A percentile compares a stretch with the other conserved stretches of the same genome.
Conservation (phyloP, 2,797 vertebrate genomes). For the Scolopax bukidnonensis region DNA sequence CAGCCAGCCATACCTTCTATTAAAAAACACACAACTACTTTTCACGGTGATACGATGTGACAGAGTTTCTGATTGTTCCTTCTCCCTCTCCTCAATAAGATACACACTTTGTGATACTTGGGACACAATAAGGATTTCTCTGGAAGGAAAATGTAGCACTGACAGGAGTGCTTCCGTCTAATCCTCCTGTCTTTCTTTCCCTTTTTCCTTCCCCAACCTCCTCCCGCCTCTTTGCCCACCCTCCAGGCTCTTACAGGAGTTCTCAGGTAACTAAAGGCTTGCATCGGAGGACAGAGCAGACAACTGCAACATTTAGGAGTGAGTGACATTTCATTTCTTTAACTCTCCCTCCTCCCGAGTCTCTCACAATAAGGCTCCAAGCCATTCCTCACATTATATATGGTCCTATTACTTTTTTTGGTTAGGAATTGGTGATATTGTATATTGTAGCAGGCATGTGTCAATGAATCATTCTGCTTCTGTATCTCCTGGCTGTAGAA, state of each 20-base stretch:
- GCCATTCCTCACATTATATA: neutral
- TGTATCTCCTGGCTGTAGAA: neutral
- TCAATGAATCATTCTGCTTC: neutral
- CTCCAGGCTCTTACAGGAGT: neutral
- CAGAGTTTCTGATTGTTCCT: conserved; percentile 49
- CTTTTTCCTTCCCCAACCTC: neutral
- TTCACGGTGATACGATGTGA: neutral
- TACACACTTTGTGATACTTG: neutral
- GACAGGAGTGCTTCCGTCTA: conserved; percentile 35
- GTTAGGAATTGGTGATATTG: neutral
- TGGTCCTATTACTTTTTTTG: neutral
- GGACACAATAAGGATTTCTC: conserved; percentile 41
- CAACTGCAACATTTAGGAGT: neutral
- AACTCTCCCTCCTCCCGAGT: conserved; percentile 51
- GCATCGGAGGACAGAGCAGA: conserved; percentile 26
- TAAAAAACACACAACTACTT: neutral
- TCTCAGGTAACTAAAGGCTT: conserved; percentile 54
- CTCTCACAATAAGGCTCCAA: neutral
- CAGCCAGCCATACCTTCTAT: neutral
- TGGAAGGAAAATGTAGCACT: conserved; percentile 35
- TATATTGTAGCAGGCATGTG: neutral
- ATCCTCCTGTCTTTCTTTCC: neutral
- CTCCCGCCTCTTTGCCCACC: neutral
- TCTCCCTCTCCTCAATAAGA: conserved; percentile 17
- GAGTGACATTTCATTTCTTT: conserved; percentile 48